Evolutionary conservation across 2,888 invertebrate species (phyloP).

Genomic region (Rhagonycha lutea): DNA sequence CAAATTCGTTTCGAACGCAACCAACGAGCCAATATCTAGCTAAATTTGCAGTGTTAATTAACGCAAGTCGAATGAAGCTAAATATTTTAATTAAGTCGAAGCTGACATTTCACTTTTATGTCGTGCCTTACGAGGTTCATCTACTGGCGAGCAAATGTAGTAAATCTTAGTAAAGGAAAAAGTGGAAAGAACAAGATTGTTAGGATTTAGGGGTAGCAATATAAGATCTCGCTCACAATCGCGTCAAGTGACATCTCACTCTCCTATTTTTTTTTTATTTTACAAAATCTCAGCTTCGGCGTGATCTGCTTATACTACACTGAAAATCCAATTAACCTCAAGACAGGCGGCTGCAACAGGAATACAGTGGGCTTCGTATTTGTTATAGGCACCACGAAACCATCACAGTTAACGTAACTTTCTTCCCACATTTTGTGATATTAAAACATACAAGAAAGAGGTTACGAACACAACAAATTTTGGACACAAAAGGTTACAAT

Average conservation of each 20-base stretch:
- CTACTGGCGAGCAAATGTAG: constrained; percentile 19
- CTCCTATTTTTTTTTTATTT: constrained; percentile 34
- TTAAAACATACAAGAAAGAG: constrained; percentile 17
- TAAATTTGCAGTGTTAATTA: constrained; percentile 15
- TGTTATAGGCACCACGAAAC: constrained; percentile 12
- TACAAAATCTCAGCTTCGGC: constrained; percentile 33
- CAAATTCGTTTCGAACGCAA: constrained; percentile 20
- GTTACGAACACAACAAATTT: constrained; percentile 29
- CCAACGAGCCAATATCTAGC: constrained; percentile 5
- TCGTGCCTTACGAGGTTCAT: constrained; percentile 4
- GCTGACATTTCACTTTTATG: constrained; percentile 20
- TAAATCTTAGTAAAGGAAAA: constrained; percentile 23
- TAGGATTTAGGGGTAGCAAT: constrained; percentile 26
- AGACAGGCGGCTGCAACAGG: constrained; percentile 39
- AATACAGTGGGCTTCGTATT: constrained; percentile 29
- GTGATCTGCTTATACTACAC: constrained; percentile 39
- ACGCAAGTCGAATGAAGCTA: constrained; percentile 7
- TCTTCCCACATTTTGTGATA: constrained; percentile 28
- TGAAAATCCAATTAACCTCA: constrained; percentile 44
- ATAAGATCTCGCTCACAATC: constrained; percentile 29
- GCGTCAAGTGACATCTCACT: constrained; percentile 35
- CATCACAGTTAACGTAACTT: constrained; percentile 25
- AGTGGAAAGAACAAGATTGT: constrained; percentile 27
- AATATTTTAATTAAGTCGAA: constrained; percentile 28
- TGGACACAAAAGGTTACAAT: constrained; percentile 16